Conservation (phyloP, 2,113 vertebrate species). For the Brachypodius melanocephalos region DNA sequence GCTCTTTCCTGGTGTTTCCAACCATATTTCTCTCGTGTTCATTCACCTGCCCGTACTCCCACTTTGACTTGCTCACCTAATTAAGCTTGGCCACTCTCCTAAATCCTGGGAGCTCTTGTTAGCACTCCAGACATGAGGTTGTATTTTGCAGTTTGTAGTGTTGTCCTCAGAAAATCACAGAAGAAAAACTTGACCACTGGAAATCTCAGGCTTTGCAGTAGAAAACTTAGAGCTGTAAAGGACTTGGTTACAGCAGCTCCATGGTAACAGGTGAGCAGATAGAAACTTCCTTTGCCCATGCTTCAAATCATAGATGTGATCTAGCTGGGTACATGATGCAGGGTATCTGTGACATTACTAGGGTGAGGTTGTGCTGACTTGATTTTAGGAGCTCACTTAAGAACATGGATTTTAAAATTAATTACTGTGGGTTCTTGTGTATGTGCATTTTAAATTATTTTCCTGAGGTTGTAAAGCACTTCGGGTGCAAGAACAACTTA, state of each 20-base stretch:
- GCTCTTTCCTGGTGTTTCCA: not conserved
- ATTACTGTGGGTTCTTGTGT: not conserved
- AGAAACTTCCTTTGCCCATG: not conserved
- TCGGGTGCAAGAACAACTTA: not conserved
- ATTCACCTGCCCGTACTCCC: not conserved
- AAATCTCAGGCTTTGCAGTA: not conserved
- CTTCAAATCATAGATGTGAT: not conserved
- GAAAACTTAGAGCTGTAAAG: not conserved
- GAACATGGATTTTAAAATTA: not conserved
- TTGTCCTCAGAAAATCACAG: not conserved
- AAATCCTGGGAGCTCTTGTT: not conserved
- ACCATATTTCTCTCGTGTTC: not conserved
- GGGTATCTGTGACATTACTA: not conserved
- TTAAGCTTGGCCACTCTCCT: not conserved
- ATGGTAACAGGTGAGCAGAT: not conserved
- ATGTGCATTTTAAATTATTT: not conserved
- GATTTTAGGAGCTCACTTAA: not conserved
- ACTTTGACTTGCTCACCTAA: not conserved
- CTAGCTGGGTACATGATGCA: not conserved
- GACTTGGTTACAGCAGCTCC: not conserved
- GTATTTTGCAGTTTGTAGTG: not conserved
- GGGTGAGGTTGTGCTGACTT: not conserved
- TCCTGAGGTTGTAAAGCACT: not conserved
- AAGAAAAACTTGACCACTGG: not conserved
- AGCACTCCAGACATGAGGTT: not conserved